Evolutionary conservation across 2,113 vertebrate species (phyloP).

Genomic region (Pseudopodoces humilis): DNA sequence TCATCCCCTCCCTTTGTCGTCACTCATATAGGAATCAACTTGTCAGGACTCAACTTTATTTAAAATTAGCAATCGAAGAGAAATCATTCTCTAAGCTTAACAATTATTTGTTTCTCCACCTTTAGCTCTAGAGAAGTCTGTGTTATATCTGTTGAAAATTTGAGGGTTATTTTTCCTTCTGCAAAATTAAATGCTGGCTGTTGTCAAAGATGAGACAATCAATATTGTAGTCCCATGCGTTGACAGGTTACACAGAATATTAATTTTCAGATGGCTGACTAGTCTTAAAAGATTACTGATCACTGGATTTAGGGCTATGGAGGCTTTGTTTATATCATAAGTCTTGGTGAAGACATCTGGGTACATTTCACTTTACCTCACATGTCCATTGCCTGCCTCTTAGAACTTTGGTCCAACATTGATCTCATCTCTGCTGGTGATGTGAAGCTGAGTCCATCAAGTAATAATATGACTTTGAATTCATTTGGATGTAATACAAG

Average conservation of each 20-base stretch:
- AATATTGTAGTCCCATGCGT: rapidly evolving
- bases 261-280: neutral
- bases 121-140: neutral
- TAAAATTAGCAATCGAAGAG: neutral
- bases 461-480: neutral
- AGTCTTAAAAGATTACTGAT: neutral
- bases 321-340: neutral
- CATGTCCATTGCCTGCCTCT: neutral
- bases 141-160: neutral
- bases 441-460: neutral
- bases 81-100: neutral
- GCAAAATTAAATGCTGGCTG: neutral
- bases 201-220: neutral
- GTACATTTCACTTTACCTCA: neutral
- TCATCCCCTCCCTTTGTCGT: neutral
- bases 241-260: neutral
- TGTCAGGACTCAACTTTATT: neutral
- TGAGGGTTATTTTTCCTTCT: rapidly evolving
- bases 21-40: neutral
- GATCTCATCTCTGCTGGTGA: neutral
- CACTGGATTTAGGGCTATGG: neutral
- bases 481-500: neutral
- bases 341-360: neutral
- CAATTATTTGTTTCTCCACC: neutral
- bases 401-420: neutral